Base-by-base conservation (phyloP, 2,888 invertebrate species). In the Drosophila falleni region DNA sequence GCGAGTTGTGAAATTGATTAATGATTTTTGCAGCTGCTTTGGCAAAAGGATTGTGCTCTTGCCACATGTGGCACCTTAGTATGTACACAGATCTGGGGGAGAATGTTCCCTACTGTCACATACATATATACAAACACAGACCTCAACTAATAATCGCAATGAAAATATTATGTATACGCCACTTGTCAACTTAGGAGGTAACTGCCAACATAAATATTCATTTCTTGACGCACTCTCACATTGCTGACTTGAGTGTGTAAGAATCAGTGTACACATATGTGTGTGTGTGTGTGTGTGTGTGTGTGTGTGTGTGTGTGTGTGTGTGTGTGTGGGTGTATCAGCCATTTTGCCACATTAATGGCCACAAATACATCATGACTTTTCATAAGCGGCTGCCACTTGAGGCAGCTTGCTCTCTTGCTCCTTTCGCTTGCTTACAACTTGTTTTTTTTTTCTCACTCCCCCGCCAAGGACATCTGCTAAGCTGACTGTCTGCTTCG, bases 331-430 rank as follows among this genome's bases (percentile, higher is more conserved):
- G 61, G 62, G 70, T 33, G 46, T 71, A 71, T 59, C 70, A 74
- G 74, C 74, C 79, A 78, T 75, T 83, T 83, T 81, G 80, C 81
- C 78, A 87, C 84, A 87, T 85, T 87, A 85, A 86, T 86, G 77
- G 83, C 73, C 81, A 72, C 86, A 83, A 87, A 86, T 86, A 81
- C 86, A 85, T 86, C 86, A 87, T 86, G 87, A 87, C 81, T 87
- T 85, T 76, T 85, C 78, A 81, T 77, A 85, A 87, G 85, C 81
- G 74, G 53, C 79, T 71, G 73, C 82, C 87, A 82, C 85, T 87
- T 82, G 85, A 78, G 71, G 62, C 74, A 39, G 29, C 53, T 66
- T 68, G n/a, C 66, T 62, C 56, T 33, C 46, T 42, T 66, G 62
- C 54, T 54, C 31, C 50, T 41, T 53, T 44, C 37, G 41, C 66